Evolutionary conservation across 2,113 vertebrate species (phyloP), one percentile per base, ranked within the genome.

Genomic region (Peromyscus polionotus): DNA sequence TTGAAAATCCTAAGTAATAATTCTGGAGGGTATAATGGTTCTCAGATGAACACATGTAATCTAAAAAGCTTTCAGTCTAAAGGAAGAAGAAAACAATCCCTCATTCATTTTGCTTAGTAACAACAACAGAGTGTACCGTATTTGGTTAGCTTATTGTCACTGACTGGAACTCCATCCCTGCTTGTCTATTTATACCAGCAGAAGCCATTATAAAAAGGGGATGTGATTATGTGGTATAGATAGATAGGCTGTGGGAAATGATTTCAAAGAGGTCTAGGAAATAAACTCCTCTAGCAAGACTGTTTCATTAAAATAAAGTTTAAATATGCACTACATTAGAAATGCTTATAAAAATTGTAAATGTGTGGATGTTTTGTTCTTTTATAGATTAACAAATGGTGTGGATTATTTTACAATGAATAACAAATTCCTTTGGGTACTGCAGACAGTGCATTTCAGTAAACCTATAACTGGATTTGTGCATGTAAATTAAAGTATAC

Each of bases 21-120:
- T 98, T 98, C 97, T 98, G 95, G 89, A 98, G 96, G 45, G 75
- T 95, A 97, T 98, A 98, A 97, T 98, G 45, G 87, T 96, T 98
- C 90, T 98, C 98, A 98, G 98, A 98, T 92, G 61, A 96, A 86
- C 68, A 92, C 39, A 90, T 1, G 0, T 85, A 97, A 70, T 4
- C 88, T 96, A 97, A 98, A 89, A 98, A 97, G 88, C 92, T 98
- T 98, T 97, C 95, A 95, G 80, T 97, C 57, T 97, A 93, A 96
- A 97, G 51, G n/a, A 97, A 96, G 93, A 97, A 98, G 98, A 95
- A 98, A 97, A 97, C 9, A 98, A 95, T 88, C 93, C 24, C 68
- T 94, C 96, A 97, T 96, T 97, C 28, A 96, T 98, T 97, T 98
- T 97, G 67, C 48, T 97, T 93, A 97, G 83, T 67, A 98, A 96